These are phyloP conservation scores for Paradisaea rubra DNA, from an alignment of 2,113 vertebrate genomes.

Conservation along the genomic window DNA sequence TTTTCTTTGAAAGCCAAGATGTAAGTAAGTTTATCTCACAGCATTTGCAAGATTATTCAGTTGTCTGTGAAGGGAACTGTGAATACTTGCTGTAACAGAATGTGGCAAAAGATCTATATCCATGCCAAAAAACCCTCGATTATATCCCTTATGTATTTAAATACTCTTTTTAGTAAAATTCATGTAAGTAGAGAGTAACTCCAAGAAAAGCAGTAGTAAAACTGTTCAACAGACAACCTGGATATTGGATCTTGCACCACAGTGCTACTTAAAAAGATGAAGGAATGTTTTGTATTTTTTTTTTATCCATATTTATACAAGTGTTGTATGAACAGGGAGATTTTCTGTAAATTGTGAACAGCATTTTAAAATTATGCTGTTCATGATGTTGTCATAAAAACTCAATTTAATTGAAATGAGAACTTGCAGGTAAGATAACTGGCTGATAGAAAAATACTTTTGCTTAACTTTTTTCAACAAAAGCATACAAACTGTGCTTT, in stretches of 20 bases:
- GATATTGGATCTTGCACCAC: background rate
- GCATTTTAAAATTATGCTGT: background rate
- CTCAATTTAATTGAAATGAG: background rate
- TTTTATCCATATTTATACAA: background rate
- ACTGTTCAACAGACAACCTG: background rate
- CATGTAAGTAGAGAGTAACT: background rate
- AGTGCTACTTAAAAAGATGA: background rate
- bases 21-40: constrained; percentile 1
- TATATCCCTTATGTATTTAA: background rate
- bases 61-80: background rate
- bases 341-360: background rate
- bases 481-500: background rate
- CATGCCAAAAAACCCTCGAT: background rate
- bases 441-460: background rate
- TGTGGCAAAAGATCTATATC: background rate
- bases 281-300: background rate
- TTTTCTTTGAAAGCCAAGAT: background rate
- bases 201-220: background rate
- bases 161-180: background rate
- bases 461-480: background rate
- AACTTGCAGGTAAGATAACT: background rate
- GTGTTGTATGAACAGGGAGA: background rate
- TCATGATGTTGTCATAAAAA: background rate
- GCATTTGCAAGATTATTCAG: background rate
- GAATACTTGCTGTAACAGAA: background rate